Conservation (phyloP, 2,113 vertebrate genomes). For the Enhydra lutris region DNA sequence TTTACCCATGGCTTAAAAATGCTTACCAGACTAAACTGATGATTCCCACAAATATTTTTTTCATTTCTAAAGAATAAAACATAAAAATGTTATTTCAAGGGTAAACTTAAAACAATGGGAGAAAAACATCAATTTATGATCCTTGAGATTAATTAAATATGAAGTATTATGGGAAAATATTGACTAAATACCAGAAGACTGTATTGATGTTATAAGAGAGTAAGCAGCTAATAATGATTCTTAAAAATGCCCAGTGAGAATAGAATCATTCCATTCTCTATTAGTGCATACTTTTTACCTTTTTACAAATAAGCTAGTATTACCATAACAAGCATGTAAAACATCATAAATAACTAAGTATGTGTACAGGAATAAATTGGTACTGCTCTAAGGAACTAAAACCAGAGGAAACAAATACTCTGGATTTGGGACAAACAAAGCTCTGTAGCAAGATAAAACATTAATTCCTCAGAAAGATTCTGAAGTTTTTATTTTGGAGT, state of each 20-base stretch:
- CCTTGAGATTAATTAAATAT: constrained; percentile 68
- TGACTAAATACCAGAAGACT: constrained; percentile 36
- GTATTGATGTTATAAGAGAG: constrained; percentile 26
- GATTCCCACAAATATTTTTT: constrained; percentile 36
- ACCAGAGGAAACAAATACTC: constrained; percentile 2
- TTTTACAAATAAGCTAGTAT: constrained; percentile 10
- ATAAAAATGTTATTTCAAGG: constrained; percentile 40
- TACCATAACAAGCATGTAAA: constrained; percentile 43
- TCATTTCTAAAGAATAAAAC: constrained; percentile 35
- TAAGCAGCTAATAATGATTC: constrained; percentile 41
- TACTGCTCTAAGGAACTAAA: neutral
- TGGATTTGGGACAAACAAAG: neutral
- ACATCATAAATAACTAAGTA: constrained; percentile 33
- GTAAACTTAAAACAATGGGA: constrained; percentile 43
- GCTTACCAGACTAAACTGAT: constrained; percentile 31
- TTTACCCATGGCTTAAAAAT: constrained; percentile 51
- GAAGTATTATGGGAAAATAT: constrained; percentile 54
- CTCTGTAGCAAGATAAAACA: neutral
- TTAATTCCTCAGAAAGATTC: constrained; percentile 9
- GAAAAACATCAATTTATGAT: constrained; percentile 49
- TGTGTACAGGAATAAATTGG: constrained; percentile 30
- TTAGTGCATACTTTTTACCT: neutral
- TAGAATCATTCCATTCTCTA: neutral
- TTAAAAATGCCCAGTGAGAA: constrained; percentile 23
- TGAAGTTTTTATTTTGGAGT: neutral